A percentile compares a stretch with the other conserved stretches of the same genome.
phyloP scores from a whole-genome alignment of 2,797 vertebrate genomes.

The Acanthis flammea region DNA sequence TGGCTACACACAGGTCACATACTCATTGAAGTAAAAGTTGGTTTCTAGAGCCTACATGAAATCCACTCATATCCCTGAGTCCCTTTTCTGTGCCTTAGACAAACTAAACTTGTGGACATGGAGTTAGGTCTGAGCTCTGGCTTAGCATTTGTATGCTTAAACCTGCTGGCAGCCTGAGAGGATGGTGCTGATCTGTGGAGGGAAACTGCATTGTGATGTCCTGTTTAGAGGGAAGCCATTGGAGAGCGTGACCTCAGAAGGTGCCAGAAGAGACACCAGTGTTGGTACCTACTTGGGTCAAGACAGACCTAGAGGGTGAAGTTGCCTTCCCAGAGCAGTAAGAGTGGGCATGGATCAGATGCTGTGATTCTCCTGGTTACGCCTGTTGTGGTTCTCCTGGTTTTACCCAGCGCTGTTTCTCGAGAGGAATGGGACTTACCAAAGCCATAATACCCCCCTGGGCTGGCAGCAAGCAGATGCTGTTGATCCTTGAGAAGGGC shows the following conservation, averaged over 20 bases:
- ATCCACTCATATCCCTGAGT: background rate
- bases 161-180: background rate
- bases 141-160: background rate
- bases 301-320: background rate
- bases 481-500: background rate
- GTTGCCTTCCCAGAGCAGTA: rapidly evolving
- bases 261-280: background rate
- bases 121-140: background rate
- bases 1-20: rapidly evolving
- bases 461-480: background rate
- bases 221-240: background rate
- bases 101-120: background rate
- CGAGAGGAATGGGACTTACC: background rate
- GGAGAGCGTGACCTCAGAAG: background rate
- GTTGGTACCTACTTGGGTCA: background rate
- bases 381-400: background rate
- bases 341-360: background rate
- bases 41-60: background rate
- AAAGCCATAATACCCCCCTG: rapidly evolving
- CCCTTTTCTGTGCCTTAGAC: background rate
- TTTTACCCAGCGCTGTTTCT: background rate
- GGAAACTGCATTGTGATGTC: background rate
- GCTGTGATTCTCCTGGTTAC: background rate
- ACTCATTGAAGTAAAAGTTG: background rate
- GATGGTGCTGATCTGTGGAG: background rate